These are phyloP conservation scores for Plecturocebus donacophilus DNA, from an alignment of 2,113 vertebrate species.

Conservation along the genomic window DNA sequence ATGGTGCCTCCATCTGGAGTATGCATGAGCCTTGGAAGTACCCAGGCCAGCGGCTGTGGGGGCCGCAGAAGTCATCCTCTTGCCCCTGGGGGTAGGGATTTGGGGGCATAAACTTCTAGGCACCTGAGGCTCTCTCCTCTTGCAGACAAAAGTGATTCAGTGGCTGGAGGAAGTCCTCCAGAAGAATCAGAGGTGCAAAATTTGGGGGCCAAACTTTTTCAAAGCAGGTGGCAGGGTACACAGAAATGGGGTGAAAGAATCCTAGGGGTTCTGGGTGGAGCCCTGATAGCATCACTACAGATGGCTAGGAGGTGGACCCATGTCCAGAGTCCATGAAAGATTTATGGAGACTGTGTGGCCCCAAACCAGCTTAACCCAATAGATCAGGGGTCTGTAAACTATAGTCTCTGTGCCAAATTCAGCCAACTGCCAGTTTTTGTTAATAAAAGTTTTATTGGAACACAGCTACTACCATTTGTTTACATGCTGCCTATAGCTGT, in stretches of 20 bases:
- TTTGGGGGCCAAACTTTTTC: neutral
- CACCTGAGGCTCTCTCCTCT: neutral
- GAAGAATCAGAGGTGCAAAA: neutral
- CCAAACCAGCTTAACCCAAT: neutral
- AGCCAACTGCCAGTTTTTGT: neutral
- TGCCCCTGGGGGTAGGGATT: neutral
- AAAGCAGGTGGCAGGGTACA: neutral
- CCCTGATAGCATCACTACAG: neutral
- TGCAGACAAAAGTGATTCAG: neutral
- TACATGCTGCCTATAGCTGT: neutral
- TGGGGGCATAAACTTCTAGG: neutral
- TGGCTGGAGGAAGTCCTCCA: neutral
- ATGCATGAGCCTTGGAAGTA: no score
- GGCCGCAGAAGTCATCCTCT: neutral
- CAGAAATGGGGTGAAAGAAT: neutral
- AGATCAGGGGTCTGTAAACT: neutral
- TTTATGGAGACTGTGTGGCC: neutral
- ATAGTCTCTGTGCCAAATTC: neutral
- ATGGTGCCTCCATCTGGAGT: neutral
- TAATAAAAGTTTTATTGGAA: neutral
- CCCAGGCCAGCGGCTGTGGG: neutral
- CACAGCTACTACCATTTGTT: neutral
- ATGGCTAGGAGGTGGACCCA: neutral
- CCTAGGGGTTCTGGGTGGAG: neutral
- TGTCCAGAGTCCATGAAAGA: neutral